phyloP scores from a whole-genome alignment of 2,888 invertebrate species.

The Caenorhabditis angaria region DNA sequence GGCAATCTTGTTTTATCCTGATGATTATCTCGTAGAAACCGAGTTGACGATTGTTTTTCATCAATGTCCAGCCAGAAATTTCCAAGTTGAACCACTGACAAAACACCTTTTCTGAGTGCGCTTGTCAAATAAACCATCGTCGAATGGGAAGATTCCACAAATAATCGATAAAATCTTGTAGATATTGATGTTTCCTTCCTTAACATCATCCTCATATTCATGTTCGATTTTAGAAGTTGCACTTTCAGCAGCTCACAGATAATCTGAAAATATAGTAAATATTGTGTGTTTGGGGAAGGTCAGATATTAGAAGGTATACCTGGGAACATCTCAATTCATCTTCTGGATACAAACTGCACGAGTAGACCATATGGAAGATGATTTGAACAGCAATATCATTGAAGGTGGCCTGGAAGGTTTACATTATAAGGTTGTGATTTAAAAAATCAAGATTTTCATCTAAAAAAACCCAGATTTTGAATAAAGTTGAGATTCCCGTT shows the following conservation, averaged over 20 bases:
- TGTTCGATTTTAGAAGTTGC: constrained; percentile 12
- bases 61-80: constrained; percentile 41
- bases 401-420: constrained; percentile 12
- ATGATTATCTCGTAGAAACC: constrained; percentile 16
- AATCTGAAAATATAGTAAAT: no score
- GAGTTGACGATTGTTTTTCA: constrained; percentile 16
- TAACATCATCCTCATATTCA: constrained; percentile 77
- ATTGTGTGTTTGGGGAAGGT: no score
- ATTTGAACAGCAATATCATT: constrained; percentile 25
- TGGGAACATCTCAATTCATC: constrained; percentile 28
- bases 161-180: constrained; percentile 84
- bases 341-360: constrained; percentile 30
- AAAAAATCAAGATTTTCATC: no score
- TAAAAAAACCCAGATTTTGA: no score
- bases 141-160: constrained; percentile 88
- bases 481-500: no score
- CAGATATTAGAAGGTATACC: no score
- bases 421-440: no score
- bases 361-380: constrained; percentile 28
- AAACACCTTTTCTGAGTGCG: constrained; percentile 21
- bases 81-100: constrained; percentile 32
- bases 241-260: constrained; percentile 24
- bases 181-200: constrained; percentile 88
- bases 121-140: constrained; percentile 77
- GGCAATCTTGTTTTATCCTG: constrained; percentile 18